Conservation (phyloP, 2,113 vertebrate species). For the Astatoreochromis straeleni region DNA sequence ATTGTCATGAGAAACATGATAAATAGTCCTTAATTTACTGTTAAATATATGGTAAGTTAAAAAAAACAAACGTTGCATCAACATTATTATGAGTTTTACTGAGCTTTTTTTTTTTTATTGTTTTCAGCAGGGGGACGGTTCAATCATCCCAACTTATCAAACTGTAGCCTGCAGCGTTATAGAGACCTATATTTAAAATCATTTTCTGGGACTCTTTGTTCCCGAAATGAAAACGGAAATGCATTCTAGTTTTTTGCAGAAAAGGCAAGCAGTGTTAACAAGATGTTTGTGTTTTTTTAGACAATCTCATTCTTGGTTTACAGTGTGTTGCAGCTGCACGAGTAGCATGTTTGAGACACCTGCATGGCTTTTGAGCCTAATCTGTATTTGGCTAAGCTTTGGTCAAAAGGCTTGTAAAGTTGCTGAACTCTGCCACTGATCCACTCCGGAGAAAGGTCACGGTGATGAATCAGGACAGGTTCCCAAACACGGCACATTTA, state of each 20-base stretch:
- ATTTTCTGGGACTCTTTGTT: not conserved
- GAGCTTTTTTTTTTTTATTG: not conserved
- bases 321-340: not conserved
- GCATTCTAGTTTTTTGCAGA: not conserved
- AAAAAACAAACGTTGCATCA: not conserved
- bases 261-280: not conserved
- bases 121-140: not conserved
- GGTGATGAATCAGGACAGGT: not conserved
- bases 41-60: not conserved
- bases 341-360: not conserved
- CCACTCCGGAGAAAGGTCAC: conserved; percentile 27
- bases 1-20: not conserved
- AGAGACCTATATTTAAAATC: not conserved
- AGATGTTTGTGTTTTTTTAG: not conserved
- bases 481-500: not conserved
- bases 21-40: not conserved
- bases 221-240: not conserved
- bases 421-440: conserved; percentile 4
- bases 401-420: not conserved
- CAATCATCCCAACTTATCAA: not conserved
- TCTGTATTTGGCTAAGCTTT: conserved; percentile 30
- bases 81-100: not conserved
- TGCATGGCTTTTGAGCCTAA: conserved; percentile 3
- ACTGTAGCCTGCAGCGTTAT: not conserved
- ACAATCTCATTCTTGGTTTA: not conserved